phyloP scores from a whole-genome alignment of 1,140 invertebrate species.

The Meloidogyne chitwoodi region DNA sequence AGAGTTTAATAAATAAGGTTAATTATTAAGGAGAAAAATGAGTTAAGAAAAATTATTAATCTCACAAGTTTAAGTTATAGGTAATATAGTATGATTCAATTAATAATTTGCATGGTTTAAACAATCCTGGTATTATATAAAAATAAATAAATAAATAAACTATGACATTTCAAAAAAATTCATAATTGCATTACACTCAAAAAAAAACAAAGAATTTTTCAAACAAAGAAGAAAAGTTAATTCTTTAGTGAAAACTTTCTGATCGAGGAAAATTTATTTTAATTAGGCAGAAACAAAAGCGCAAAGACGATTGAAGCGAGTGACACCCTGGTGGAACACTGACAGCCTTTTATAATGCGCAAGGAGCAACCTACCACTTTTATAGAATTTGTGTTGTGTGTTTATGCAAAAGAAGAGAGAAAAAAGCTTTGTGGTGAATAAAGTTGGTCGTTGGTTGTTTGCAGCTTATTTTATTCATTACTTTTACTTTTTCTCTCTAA shows the following conservation, averaged over 20 bases:
- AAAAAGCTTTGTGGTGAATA: not conserved
- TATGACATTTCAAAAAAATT: no score
- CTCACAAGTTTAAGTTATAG: no score
- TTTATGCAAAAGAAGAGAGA: not conserved
- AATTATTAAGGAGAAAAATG: no score
- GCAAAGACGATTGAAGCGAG: not conserved
- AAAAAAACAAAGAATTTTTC: no score
- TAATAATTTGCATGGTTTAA: no score
- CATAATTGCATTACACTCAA: no score
- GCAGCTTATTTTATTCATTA: not conserved
- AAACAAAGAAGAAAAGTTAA: no score
- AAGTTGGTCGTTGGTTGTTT: not conserved
- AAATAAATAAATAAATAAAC: no score
- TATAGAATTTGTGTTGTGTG: not conserved
- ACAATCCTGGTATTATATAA: no score
- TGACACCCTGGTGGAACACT: not conserved
- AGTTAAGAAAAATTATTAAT: no score
- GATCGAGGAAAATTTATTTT: not conserved
- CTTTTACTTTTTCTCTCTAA: not conserved
- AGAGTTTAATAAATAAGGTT: no score
- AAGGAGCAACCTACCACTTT: not conserved
- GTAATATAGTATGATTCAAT: no score
- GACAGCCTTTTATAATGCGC: not conserved
- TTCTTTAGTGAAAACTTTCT: not conserved
- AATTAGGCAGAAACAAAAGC: not conserved